These are phyloP conservation scores for Bursaphelenchus mucronatus DNA, from an alignment of 1,140 invertebrate genomes.

Conservation along the genomic window DNA sequence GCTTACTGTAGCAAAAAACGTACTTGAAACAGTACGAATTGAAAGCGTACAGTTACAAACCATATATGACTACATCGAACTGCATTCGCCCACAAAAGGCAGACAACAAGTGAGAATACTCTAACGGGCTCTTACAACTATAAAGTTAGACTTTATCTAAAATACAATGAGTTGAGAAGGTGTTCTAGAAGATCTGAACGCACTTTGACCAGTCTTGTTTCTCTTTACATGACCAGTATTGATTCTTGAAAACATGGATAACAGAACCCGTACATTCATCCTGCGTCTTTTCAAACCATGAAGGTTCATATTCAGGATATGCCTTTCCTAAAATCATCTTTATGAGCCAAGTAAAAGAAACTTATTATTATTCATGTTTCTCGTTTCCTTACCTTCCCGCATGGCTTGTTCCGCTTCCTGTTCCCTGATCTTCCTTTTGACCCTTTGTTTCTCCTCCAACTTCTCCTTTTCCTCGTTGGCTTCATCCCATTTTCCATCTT, in stretches of 20 bases:
- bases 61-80: too few relatives aligned
- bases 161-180: not conserved
- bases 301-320: conserved; percentile 73
- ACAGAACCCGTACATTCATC: conserved; percentile 75
- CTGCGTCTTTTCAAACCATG: conserved; percentile 83
- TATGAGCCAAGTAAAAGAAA: not conserved
- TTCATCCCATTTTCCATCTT: conserved; percentile 89
- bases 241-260: conserved; percentile 76
- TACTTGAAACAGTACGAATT: too few relatives aligned
- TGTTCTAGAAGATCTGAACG: conserved; percentile 72
- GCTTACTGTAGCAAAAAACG: too few relatives aligned
- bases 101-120: too few relatives aligned
- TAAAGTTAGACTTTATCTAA: not conserved
- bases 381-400: conserved; percentile 33
- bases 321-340: conserved; percentile 67
- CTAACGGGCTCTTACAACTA: not conserved
- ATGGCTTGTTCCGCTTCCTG: conserved; percentile 54
- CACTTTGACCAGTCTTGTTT: conserved; percentile 81
- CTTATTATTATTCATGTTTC: too few relatives aligned
- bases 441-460: conserved; percentile 87
- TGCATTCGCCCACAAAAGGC: too few relatives aligned
- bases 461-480: conserved; percentile 82
- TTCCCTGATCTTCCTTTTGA: conserved; percentile 58
- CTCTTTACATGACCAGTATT: conserved; percentile 87
- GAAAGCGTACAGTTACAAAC: too few relatives aligned